Evolutionary conservation across 2,888 invertebrate species (phyloP), one percentile per base, ranked within the genome.

Genomic region (Pyrrhia umbra): DNA sequence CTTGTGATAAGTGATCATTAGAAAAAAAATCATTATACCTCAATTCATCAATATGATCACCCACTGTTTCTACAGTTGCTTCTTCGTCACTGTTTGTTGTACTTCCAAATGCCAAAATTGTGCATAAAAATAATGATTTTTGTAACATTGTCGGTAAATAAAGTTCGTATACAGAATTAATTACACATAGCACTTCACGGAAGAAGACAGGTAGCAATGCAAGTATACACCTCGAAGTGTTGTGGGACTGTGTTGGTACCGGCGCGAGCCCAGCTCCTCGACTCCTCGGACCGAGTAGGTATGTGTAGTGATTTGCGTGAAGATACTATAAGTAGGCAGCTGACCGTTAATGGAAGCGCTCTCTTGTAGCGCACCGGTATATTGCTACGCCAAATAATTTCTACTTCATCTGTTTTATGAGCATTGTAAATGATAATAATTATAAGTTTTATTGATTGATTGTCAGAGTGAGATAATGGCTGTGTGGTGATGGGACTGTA

Each of bases 51-150:
- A 5, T 25, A 25, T 62, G 25, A 40, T 66, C 62, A 58, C 42
- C 13, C 3, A 62, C 52, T 45, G 52, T 68, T 51, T 73, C 75
- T n/a, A 79, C 73, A 25, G n/a, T 20, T 10, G 50, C 70, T 45
- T 79, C 79, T 13, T 70, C 70, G 20, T 67, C 55, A 52, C 57
- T 30, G 5, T 16, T 62, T 27, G 9, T 42, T 1, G 69, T 18
- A 27, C 45, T 65, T 20, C 37, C 57, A n/a, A 67, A 9, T 16
- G 60, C 58, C 10, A 60, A 27, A 37, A 76, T 34, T 23, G 62
- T 5, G 15, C 73, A 39, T 59, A 73, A 21, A 2, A 54, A 40
- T 5, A 68, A 46, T 37, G 62, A 40, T 50, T 71, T 62, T n/a
- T 13, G 21, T 0, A 72, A 46, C 75, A 75, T 77, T 56, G 61